Conservation (phyloP, 2,113 vertebrate species). For the Crotophaga sulcirostris region DNA sequence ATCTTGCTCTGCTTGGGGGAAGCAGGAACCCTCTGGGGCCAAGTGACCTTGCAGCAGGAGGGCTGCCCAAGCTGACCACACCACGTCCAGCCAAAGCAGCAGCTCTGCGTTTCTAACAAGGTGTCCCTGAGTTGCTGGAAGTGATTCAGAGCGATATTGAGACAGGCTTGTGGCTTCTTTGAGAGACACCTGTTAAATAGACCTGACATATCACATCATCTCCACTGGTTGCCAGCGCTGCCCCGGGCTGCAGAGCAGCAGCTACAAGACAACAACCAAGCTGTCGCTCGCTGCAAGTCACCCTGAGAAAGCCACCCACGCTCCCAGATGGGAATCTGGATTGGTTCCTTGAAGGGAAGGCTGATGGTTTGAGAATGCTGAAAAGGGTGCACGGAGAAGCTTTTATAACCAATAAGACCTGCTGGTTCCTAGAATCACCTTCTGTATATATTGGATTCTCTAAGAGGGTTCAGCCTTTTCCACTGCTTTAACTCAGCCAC, state of each 20-base stretch:
- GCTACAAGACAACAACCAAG: neutral
- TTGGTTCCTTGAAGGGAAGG: neutral
- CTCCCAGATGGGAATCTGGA: neutral
- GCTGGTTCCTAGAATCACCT: neutral
- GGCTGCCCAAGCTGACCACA: neutral
- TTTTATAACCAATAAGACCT: neutral
- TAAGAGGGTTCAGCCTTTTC: accelerated
- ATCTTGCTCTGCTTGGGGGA: neutral
- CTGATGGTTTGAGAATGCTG: neutral
- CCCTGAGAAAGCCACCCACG: neutral
- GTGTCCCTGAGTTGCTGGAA: neutral
- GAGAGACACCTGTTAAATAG: neutral
- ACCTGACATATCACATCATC: neutral
- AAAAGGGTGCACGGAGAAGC: neutral
- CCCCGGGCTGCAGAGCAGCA: neutral
- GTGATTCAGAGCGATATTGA: neutral
- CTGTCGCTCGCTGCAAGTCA: neutral
- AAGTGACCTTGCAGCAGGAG: neutral
- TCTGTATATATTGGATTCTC: neutral
- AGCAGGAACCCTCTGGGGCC: neutral
- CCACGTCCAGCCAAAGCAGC: neutral
- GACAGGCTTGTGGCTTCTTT: neutral
- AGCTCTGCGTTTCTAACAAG: neutral
- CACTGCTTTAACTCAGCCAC: neutral
- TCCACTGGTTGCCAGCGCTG: neutral